Percentiles rank a stretch among this genome's conserved stretches.
phyloP scores from a whole-genome alignment of 2,888 invertebrate species.

The Drosophila mimica region DNA sequence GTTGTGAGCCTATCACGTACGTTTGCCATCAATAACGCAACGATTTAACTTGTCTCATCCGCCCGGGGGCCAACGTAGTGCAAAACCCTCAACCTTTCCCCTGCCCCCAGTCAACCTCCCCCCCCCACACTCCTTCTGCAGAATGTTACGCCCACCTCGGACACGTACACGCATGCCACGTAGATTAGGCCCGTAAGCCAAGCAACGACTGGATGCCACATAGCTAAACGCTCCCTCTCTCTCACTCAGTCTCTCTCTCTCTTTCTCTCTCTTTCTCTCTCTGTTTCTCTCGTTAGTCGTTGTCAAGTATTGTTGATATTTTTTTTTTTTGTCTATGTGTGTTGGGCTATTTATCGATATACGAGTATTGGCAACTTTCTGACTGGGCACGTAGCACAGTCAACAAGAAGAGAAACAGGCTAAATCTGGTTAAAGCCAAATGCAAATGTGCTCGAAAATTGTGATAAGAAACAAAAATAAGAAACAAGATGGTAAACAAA shows the following conservation, averaged over 20 bases:
- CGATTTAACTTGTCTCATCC: conserved; percentile 81
- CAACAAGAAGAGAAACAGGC: conserved; percentile 7
- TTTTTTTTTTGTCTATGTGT: conserved; percentile 35
- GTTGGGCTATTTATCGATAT: conserved; percentile 75
- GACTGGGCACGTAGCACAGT: conserved; percentile 70
- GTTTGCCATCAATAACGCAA: conserved; percentile 81
- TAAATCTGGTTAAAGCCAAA: conserved; percentile 12
- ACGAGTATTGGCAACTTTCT: conserved; percentile 73
- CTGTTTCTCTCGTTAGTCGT: neutral
- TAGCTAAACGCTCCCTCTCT: conserved; percentile 26
- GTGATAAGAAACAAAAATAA: neutral
- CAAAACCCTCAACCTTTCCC: conserved; percentile 4
- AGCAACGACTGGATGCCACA: conserved; percentile 29
- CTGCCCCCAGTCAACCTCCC: neutral
- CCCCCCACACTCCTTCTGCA: neutral
- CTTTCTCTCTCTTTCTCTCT: neutral
- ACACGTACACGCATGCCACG: conserved; percentile 67
- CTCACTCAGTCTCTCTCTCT: neutral
- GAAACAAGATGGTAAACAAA: conserved; percentile 51
- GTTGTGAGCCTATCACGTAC: conserved; percentile 80
- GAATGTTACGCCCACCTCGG: conserved; percentile 27
- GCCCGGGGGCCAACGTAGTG: conserved; percentile 64
- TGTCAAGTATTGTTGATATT: conserved; percentile 11
- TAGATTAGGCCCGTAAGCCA: conserved; percentile 65
- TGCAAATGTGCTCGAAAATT: conserved; percentile 8